Percentiles rank a stretch among this genome's conserved stretches.
These are phyloP conservation scores for Ctenopoma multispine DNA, from an alignment of 2,797 vertebrate species.

Conservation along the genomic window DNA sequence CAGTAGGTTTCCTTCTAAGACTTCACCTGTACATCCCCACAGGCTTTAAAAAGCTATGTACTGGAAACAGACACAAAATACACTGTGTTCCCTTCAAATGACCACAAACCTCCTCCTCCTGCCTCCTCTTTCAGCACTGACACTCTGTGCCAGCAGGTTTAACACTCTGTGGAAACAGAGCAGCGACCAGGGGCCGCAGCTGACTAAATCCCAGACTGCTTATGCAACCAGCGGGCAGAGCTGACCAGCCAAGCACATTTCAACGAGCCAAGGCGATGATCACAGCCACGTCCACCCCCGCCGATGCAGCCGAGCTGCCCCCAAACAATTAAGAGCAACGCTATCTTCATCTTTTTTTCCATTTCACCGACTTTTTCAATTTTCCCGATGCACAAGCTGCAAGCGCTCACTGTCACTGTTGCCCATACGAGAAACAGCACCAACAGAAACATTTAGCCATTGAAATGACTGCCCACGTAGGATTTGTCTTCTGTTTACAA, in stretches of 20 bases:
- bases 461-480: not conserved
- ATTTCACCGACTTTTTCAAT: conserved; percentile 12
- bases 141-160: conserved; percentile 49
- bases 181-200: conserved; percentile 27
- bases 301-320: conserved; percentile 11
- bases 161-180: conserved; percentile 38
- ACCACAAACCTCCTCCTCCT: conserved; percentile 1
- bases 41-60: conserved; percentile 14
- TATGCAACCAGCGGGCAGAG: conserved; percentile 54
- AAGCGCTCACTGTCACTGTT: not conserved
- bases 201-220: conserved; percentile 64
- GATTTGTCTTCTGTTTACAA: conserved; percentile 16
- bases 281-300: conserved; percentile 31
- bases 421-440: conserved; percentile 7
- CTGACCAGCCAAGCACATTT: conserved; percentile 28
- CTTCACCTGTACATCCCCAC: conserved; percentile 2
- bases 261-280: conserved; percentile 37
- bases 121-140: conserved; percentile 1
- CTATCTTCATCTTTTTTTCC: conserved; percentile 14
- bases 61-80: conserved; percentile 37
- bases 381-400: not conserved
- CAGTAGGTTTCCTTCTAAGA: not conserved
- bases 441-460: conserved; percentile 2
- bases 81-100: conserved; percentile 40
- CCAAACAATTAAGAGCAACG: conserved; percentile 19